Evolutionary conservation across 2,797 vertebrate species (phyloP).

Genomic region (Botia kubotai): DNA sequence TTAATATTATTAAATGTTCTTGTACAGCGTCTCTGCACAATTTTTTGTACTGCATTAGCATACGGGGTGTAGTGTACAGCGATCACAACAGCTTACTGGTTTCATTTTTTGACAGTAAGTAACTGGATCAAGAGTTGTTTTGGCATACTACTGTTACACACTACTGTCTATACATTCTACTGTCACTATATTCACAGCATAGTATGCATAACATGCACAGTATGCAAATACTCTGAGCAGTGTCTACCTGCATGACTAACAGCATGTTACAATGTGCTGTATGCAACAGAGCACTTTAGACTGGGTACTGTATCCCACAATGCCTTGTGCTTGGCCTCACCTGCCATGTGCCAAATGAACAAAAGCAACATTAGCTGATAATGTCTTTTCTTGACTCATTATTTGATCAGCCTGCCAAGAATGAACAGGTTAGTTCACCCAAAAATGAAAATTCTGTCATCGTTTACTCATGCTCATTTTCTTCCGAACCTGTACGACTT

Average conservation of each 20-base stretch:
- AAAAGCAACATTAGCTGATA: background rate
- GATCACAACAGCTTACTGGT: background rate
- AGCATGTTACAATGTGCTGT: background rate
- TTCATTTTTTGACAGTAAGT: background rate
- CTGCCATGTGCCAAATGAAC: background rate
- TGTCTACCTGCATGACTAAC: background rate
- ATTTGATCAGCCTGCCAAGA: background rate
- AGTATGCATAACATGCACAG: background rate
- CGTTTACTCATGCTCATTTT: no score
- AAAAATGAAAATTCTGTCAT: no score
- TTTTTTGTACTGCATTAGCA: constrained; percentile 10
- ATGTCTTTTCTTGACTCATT: no score
- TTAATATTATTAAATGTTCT: constrained; percentile 31
- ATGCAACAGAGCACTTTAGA: no score
- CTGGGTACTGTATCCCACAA: no score
- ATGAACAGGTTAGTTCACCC: no score
- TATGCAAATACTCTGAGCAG: no score
- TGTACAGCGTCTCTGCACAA: background rate
- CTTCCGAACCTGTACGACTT: no score
- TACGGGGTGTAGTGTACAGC: background rate
- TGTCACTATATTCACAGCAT: no score
- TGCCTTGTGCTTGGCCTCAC: background rate
- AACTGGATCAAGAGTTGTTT: background rate
- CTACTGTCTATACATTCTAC: no score
- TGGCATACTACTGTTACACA: background rate